Percentiles rank a stretch among this genome's conserved stretches.
Evolutionary conservation across 2,888 invertebrate genomes (phyloP).

Genomic region (Dermolepida albohirtum): DNA sequence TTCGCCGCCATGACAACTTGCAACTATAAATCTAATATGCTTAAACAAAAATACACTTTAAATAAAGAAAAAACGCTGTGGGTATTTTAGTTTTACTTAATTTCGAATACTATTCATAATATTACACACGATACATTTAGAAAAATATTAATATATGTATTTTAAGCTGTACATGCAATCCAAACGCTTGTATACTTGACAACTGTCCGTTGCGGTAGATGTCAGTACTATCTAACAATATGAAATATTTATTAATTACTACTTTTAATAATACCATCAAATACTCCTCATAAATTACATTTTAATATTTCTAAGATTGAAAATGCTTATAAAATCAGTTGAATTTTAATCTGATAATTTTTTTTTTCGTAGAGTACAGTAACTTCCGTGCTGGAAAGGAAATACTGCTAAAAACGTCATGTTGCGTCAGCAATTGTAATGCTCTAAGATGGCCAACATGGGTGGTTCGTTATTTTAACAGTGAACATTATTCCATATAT

Average conservation of each 20-base stretch:
- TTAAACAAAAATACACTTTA: conserved; percentile 58
- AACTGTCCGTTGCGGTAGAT: conserved; percentile 46
- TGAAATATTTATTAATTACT: conserved; percentile 10
- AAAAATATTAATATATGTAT: conserved; percentile 47
- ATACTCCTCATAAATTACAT: conserved; percentile 8
- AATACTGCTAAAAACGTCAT: conserved; percentile 20
- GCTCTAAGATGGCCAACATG: conserved; percentile 42
- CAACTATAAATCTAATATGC: conserved; percentile 63
- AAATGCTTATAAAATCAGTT: not conserved
- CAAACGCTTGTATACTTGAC: conserved; percentile 46
- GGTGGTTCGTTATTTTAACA: conserved; percentile 45
- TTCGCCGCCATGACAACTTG: conserved; percentile 76
- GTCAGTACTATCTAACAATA: conserved; percentile 43
- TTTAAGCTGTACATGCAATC: conserved; percentile 50
- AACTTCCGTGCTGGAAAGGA: conserved; percentile 42
- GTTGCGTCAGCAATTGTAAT: conserved; percentile 35
- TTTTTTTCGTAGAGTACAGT: conserved; percentile 37
- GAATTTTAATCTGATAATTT: conserved; percentile 30
- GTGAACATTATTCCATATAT: conserved; percentile 11
- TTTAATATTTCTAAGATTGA: conserved; percentile 26
- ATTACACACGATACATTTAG: conserved; percentile 41
- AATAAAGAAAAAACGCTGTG: conserved; percentile 41
- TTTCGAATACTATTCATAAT: conserved; percentile 32
- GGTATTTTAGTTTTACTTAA: conserved; percentile 27
- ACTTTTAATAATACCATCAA: conserved; percentile 16